Conservation (phyloP, 2,888 invertebrate genomes). For the Rhagophthalmus giganteus region DNA sequence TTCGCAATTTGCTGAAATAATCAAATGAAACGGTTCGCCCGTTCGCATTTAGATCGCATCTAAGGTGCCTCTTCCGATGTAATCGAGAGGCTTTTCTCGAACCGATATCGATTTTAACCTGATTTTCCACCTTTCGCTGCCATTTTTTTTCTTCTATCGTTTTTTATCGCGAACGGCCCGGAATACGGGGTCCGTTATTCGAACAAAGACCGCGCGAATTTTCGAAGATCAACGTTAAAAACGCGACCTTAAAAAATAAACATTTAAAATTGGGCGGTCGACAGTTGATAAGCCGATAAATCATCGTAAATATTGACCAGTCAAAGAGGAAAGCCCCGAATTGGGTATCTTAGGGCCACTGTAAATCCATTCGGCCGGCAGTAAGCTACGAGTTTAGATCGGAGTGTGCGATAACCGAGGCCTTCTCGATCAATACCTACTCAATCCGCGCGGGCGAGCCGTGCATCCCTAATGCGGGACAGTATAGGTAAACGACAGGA, state of each 20-base stretch:
- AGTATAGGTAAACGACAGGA: no score
- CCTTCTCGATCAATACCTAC: slow-evolving; percentile 39
- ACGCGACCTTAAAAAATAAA: neutral
- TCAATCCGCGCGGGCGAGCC: slow-evolving; percentile 35
- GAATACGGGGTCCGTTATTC: no score
- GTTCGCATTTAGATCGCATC: slow-evolving; percentile 36
- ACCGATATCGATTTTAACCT: slow-evolving; percentile 16
- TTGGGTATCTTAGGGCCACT: slow-evolving; percentile 32
- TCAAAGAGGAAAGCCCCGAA: slow-evolving; percentile 21
- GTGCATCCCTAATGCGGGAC: slow-evolving; percentile 33
- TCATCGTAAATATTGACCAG: slow-evolving; percentile 22
- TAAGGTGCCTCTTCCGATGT: slow-evolving; percentile 33
- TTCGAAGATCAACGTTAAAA: no score
- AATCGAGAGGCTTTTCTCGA: slow-evolving; percentile 30
- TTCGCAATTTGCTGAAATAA: slow-evolving; percentile 37
- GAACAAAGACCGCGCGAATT: no score
- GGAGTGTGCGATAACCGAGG: slow-evolving; percentile 39
- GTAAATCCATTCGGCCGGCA: slow-evolving; percentile 39
- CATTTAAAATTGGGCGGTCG: neutral
- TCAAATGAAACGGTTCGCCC: slow-evolving; percentile 35
- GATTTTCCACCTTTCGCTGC: slow-evolving; percentile 7
- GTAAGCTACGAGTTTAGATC: slow-evolving; percentile 41
- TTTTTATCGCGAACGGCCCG: neutral
- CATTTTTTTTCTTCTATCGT: neutral
- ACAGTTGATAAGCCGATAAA: slow-evolving; percentile 25